Evolutionary conservation across 1,140 invertebrate species (phyloP).

Genomic region (Meloidogyne hapla): DNA sequence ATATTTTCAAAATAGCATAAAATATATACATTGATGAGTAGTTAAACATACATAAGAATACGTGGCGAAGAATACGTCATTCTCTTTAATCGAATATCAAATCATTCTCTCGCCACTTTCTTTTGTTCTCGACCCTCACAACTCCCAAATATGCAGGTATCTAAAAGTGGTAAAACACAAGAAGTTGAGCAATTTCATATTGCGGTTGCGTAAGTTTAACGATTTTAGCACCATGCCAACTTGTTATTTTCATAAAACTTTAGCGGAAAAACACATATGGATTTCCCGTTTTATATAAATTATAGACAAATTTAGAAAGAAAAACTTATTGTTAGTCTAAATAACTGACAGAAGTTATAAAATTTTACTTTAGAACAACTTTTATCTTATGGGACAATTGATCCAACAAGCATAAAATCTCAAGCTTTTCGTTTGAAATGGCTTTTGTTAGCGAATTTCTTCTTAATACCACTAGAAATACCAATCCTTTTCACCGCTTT

Average conservation of each 20-base stretch:
- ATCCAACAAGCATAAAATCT: no score
- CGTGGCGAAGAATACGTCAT: background rate
- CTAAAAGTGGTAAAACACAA: no score
- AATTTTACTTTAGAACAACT: background rate
- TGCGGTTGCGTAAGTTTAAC: no score
- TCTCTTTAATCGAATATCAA: background rate
- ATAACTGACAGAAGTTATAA: no score
- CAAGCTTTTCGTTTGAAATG: background rate
- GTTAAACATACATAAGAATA: background rate
- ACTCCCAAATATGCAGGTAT: background rate
- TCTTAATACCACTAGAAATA: background rate
- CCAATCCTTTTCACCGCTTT: background rate
- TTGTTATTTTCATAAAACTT: no score
- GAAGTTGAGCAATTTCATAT: no score
- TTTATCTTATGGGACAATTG: background rate
- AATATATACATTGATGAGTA: background rate
- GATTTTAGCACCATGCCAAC: no score
- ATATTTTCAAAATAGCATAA: background rate
- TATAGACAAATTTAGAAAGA: no score
- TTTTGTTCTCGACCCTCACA: background rate
- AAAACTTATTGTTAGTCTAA: no score
- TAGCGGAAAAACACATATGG: no score
- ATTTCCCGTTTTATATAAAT: no score
- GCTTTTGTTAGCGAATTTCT: background rate
- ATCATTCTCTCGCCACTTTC: background rate